Base-by-base conservation (phyloP, 2,797 vertebrate species). In the Tinamus major region DNA sequence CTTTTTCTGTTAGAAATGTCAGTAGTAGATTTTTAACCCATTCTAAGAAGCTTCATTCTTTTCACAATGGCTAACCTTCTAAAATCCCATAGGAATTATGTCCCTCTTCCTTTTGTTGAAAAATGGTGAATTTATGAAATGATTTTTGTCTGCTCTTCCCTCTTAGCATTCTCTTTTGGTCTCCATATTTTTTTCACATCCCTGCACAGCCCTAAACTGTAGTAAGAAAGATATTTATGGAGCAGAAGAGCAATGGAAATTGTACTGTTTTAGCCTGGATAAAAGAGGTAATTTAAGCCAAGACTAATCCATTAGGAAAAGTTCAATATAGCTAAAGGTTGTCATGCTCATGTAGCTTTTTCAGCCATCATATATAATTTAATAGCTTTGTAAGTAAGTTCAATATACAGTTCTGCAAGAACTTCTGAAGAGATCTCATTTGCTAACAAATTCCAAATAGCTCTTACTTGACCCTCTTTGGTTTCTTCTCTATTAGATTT, bases 21-120 rank as follows among this genome's bases (percentile, higher is more conserved):
- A 74, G 48, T 51, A 74, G 42, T 46, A 67, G 86, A 77, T 88
- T 95, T 96, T 96, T 96, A 96, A 96, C 94, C 81, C 78, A 0
- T 90, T 90, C 78, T 59, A 65, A 89, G 83, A 69, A 87, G 56
- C 21, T 69, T 85, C 62, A 21, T 93, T 48, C 29, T 91, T 53
- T 71, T 79, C 77, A 85, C 92, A 94, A 78, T 37, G 15, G 41
- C 56, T 44, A 6, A 48, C 13, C 4, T 68, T 41, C 46, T 92
- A 42, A 87, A 76, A 35, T 71, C 11, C 71, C 68, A 67, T 49
- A 59, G 49, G 41, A 94, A 80, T 61, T 33, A 86, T 91, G 37
- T 71, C 48, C 61, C 4, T 14, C 13, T 77, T 91, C 85, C 71
- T 10, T 39, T 78, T 69, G 29, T 24, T n/a, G 44, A 80, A 91